A percentile compares a stretch with the other conserved stretches of the same genome.
These are phyloP conservation scores for Solen grandis DNA, from an alignment of 1,140 invertebrate genomes.

Conservation along the genomic window DNA sequence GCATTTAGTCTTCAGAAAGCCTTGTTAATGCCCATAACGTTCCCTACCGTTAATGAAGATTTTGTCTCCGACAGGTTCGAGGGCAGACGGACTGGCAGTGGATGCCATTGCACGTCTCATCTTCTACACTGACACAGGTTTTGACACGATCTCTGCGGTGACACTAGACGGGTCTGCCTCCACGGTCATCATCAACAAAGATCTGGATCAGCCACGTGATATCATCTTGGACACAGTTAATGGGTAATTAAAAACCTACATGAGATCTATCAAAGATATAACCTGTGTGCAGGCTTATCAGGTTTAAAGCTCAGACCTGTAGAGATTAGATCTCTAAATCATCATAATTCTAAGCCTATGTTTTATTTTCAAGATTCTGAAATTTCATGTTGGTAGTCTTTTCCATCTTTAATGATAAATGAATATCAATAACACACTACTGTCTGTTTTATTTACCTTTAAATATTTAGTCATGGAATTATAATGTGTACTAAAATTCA, in stretches of 20 bases:
- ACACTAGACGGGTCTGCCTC: slow-evolving; percentile 75
- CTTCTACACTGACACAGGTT: slow-evolving; percentile 73
- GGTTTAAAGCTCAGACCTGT: no score
- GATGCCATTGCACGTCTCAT: slow-evolving; percentile 64
- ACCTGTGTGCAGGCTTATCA: no score
- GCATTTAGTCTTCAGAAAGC: no score
- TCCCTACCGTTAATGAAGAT: no score
- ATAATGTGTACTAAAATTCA: background rate
- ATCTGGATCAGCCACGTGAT: slow-evolving; percentile 94
- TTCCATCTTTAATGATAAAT: background rate
- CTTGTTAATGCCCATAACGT: no score
- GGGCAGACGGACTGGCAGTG: slow-evolving; percentile 70
- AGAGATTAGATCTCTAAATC: no score
- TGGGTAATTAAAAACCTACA: no score
- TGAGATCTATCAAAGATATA: no score
- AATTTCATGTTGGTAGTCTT: background rate
- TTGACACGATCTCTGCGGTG: slow-evolving; percentile 65
- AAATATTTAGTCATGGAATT: background rate
- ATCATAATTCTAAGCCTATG: no score
- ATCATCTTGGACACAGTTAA: slow-evolving; percentile 93
- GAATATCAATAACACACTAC: no score
- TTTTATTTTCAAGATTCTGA: background rate
- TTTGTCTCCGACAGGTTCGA: slow-evolving; percentile 62
- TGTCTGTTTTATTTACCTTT: no score
- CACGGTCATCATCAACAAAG: slow-evolving; percentile 91